Conservation (phyloP, 2,797 vertebrate species). For the Poeciliopsis paucimaculata region DNA sequence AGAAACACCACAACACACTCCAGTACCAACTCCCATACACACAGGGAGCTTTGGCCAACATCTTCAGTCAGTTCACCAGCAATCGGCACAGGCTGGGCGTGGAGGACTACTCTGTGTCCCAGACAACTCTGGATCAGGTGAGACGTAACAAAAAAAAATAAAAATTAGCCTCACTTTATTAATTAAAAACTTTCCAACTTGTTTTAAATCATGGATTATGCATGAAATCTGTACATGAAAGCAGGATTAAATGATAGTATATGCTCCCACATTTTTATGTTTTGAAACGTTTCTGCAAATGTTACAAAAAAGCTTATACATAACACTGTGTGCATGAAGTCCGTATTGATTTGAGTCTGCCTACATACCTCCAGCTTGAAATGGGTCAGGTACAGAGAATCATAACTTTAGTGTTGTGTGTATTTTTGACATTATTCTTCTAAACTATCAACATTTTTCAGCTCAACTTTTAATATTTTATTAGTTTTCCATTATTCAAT, state of each 20-base stretch:
- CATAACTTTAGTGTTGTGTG: background rate
- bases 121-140: conserved; percentile 99
- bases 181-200: background rate
- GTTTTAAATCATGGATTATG: background rate
- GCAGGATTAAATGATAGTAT: background rate
- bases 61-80: conserved; percentile 90
- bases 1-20: conserved; percentile 95
- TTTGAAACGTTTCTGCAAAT: background rate
- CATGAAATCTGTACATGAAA: background rate
- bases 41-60: conserved; percentile 88
- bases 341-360: background rate
- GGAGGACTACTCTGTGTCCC: conserved; percentile 98
- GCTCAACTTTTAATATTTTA: background rate
- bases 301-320: no score
- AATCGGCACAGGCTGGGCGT: conserved; percentile 87
- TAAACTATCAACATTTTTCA: background rate
- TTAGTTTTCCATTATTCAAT: no score
- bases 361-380: background rate
- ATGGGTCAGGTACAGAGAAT: background rate
- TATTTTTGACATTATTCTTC: background rate
- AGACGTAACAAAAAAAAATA: conserved; percentile 14
- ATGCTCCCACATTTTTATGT: background rate
- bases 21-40: conserved; percentile 92
- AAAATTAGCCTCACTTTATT: background rate
- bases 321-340: background rate